Base-by-base conservation (phyloP, 2,797 vertebrate genomes). In the Danio jaintianensis region DNA sequence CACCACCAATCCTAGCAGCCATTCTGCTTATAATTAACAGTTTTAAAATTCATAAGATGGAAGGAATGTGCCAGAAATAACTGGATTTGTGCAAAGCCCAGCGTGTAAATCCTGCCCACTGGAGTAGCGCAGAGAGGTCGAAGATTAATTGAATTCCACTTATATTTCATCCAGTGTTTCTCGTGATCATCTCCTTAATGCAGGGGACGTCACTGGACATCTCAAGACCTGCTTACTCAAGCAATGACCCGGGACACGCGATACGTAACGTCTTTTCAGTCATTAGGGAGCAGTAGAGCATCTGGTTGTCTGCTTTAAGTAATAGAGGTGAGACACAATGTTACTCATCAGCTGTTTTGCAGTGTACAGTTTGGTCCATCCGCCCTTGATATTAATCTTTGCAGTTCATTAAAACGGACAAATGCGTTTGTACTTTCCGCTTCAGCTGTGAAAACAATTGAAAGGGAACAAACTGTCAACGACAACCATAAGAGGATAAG, bases 11-110 rank as follows among this genome's bases (percentile, higher is more conserved):
- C 74, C 56, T 20, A 36, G 59, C 59, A 74, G 61, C 58, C 68
- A 29, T 62, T 73, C 61, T 90, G 87, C 89, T 89, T 71, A 13
- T 72, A n/a, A 63, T 85, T 86, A 84, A 67, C 53, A 80, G 61
- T 50, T 74, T 78, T n/a, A 79, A 85, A 85, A 79, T 10, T 40
- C 22, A 88, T 88, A 88, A 91, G 75, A 78, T 53, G 47, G 78
- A 79, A 53, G 83, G 89, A 89, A 89, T 91, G 89, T 89, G 87
- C 89, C 89, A 91, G 86, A 92, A 91, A 92, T 90, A 92, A 77
- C 79, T 74, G 10, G 74, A 87, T 91, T 90, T 88, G 83, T 80
- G 70, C 56, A 76, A 82, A 85, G 86, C 73, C 89, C 86, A 88
- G 9, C 72, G 80, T 82, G 86, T 85, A 87, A 84, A 89, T 70